phyloP scores from a whole-genome alignment of 2,888 invertebrate species.

The Adelphocoris suturalis region DNA sequence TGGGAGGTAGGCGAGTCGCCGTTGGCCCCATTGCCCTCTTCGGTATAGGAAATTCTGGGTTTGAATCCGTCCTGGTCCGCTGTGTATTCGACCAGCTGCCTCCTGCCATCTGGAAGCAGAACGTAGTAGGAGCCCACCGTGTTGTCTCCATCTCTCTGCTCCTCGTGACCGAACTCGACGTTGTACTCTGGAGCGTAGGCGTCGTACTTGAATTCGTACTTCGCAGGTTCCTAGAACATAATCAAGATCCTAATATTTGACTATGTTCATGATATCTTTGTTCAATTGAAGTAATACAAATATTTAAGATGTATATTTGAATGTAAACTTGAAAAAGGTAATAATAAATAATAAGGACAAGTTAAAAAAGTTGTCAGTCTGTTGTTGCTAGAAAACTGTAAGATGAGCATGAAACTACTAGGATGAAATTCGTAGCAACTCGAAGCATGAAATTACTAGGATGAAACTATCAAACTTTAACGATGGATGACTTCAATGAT shows the following conservation, averaged over 20 bases:
- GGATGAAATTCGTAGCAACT: too few species aligned
- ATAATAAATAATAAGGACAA: too few species aligned
- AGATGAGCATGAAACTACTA: too few species aligned
- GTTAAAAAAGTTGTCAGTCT: too few species aligned
- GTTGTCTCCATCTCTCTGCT: slow-evolving; percentile 89
- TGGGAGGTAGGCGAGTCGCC: neutral
- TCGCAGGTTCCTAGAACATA: slow-evolving; percentile 86
- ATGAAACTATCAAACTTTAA: too few species aligned
- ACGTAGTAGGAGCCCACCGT: slow-evolving; percentile 92
- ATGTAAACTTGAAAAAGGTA: too few species aligned
- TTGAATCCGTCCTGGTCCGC: slow-evolving; percentile 90
- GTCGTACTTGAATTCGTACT: slow-evolving; percentile 92
- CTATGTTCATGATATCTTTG: neutral
- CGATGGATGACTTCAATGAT: too few species aligned
- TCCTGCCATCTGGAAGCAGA: slow-evolving; percentile 91
- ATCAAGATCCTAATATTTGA: neutral
- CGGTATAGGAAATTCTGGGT: slow-evolving; percentile 90
- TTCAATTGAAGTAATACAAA: neutral
- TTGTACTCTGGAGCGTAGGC: slow-evolving; percentile 90
- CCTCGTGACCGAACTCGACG: slow-evolving; percentile 90
- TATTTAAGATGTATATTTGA: too few species aligned
- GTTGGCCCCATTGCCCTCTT: slow-evolving; percentile 76
- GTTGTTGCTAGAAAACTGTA: too few species aligned
- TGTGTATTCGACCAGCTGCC: slow-evolving; percentile 91
- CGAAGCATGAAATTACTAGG: too few species aligned